Conservation (phyloP, 2,888 invertebrate species). For the Nyleta sp. region DNA sequence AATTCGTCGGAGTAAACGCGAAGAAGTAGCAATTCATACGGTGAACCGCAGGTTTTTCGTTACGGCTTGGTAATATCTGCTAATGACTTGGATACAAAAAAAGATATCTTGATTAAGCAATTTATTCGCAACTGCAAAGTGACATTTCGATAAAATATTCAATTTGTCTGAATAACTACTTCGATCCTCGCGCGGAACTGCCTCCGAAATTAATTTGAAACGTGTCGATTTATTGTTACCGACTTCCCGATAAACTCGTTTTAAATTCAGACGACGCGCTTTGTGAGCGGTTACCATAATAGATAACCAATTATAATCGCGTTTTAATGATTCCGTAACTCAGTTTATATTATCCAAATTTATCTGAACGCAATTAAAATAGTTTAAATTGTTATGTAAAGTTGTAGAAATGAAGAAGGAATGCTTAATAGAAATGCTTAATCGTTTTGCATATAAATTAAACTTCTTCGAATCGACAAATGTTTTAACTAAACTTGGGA, state of each 20-base stretch:
- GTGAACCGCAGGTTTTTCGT: conserved; percentile 65
- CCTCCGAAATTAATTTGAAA: conserved; percentile 14
- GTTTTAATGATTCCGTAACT: conserved; percentile 7
- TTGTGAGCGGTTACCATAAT: not conserved
- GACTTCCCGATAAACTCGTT: not conserved
- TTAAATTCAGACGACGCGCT: conserved; percentile 5
- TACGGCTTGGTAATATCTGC: conserved; percentile 63
- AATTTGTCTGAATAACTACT: conserved; percentile 24
- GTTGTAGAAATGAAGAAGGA: conserved; percentile 50
- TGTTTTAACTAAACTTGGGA: conserved; percentile 76
- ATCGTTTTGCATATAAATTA: conserved; percentile 80
- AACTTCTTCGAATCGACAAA: conserved; percentile 77
- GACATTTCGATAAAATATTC: conserved; percentile 58
- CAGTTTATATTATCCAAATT: conserved; percentile 13
- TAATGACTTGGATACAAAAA: conserved; percentile 63
- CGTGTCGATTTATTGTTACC: conserved; percentile 25
- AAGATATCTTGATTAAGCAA: conserved; percentile 64
- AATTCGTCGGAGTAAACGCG: conserved; percentile 64
- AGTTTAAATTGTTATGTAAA: conserved; percentile 42
- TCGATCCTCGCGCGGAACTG: not conserved
- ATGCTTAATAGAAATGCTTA: conserved; percentile 73
- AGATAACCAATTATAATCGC: conserved; percentile 9
- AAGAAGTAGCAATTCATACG: conserved; percentile 68
- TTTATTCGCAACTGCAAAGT: conserved; percentile 49
- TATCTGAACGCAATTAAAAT: conserved; percentile 30